Conservation (phyloP, 2,113 vertebrate genomes). For the Cariama cristata region DNA sequence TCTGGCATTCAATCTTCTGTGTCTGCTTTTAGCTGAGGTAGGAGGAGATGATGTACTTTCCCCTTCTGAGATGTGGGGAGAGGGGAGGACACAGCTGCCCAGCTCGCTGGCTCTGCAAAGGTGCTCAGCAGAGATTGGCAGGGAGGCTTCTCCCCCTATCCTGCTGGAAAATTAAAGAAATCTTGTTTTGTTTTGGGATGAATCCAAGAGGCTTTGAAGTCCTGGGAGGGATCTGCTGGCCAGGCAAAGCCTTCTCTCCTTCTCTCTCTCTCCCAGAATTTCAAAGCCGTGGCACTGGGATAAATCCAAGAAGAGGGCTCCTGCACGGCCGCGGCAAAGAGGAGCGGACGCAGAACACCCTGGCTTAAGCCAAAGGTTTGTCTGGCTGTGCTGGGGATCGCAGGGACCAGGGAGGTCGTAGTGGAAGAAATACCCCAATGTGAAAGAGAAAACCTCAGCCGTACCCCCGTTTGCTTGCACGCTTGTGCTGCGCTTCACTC, state of each 20-base stretch:
- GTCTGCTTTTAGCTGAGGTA: neutral
- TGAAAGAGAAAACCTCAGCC: neutral
- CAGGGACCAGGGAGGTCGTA: neutral
- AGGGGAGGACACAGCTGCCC: neutral
- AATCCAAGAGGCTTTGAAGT: constrained; percentile 43
- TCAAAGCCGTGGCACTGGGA: neutral
- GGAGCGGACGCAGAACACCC: fast-evolving
- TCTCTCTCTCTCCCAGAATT: neutral
- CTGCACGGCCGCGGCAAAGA: fast-evolving
- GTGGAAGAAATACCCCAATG: neutral
- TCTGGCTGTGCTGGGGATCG: neutral
- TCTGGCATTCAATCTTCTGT: neutral
- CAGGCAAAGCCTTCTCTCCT: neutral
- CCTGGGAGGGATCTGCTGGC: constrained; percentile 39
- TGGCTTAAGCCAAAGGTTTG: neutral
- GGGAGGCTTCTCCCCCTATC: neutral
- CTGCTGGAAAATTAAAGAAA: constrained; percentile 40
- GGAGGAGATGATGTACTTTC: neutral
- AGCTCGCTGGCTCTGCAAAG: neutral
- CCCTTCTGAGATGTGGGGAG: neutral
- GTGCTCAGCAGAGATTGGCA: neutral
- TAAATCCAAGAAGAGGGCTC: neutral
- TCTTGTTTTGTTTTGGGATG: constrained; percentile 28
- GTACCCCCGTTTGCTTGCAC: fast-evolving
- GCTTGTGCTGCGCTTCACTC: fast-evolving